phyloP scores from a whole-genome alignment of 2,797 vertebrate species.

The Girardinus metallicus region DNA sequence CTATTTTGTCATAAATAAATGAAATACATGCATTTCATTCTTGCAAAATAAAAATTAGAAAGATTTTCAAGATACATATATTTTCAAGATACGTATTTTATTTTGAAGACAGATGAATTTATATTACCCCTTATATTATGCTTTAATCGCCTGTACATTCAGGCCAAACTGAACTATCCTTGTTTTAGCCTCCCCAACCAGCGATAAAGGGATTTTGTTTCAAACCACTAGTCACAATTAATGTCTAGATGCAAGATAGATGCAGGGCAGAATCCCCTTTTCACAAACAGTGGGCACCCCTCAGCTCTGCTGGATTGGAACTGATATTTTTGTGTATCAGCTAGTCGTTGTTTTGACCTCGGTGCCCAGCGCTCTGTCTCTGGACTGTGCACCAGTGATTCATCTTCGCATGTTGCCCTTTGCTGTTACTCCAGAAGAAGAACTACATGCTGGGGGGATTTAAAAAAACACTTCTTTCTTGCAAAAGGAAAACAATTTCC shows the following conservation, averaged over 20 bases:
- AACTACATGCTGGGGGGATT: constrained; percentile 38
- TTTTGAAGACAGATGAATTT: neutral
- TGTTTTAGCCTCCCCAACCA: constrained; percentile 8
- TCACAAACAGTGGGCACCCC: constrained; percentile 31
- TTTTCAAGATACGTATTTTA: neutral
- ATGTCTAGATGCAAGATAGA: constrained; percentile 23
- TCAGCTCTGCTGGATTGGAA: constrained; percentile 45
- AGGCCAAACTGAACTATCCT: neutral
- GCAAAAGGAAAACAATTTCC: constrained; percentile 32
- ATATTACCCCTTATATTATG: neutral
- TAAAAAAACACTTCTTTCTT: constrained; percentile 43
- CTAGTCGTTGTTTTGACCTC: constrained; percentile 53
- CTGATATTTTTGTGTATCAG: constrained; percentile 53
- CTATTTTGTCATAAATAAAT: neutral
- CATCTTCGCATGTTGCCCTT: constrained; percentile 66
- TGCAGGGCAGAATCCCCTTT: constrained; percentile 3
- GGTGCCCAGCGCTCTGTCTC: constrained; percentile 28
- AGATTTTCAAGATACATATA: neutral
- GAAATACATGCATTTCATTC: neutral
- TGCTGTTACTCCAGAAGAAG: constrained; percentile 44
- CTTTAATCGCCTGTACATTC: neutral
- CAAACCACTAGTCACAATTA: neutral
- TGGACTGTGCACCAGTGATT: constrained; percentile 49
- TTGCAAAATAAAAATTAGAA: neutral
- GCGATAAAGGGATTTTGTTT: constrained; percentile 2